These are phyloP conservation scores for Alethe castanea DNA, from an alignment of 2,113 vertebrate species.

Conservation along the genomic window DNA sequence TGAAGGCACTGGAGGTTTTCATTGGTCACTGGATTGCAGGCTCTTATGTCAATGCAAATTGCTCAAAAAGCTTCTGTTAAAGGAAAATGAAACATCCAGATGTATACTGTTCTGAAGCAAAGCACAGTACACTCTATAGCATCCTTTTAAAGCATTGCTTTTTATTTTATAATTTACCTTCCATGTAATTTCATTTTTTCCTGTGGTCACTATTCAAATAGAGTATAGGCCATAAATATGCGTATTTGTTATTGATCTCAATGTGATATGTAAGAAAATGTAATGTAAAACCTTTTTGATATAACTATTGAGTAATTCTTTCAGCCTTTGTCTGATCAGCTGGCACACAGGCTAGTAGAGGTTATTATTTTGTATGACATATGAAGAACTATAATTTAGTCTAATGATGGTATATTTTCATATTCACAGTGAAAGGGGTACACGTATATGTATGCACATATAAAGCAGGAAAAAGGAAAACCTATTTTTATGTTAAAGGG, in stretches of 20 bases:
- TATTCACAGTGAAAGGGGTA: not conserved
- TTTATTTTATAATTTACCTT: not conserved
- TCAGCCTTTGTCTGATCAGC: constrained; percentile 26
- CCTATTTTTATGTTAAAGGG: not conserved
- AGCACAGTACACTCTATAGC: not conserved
- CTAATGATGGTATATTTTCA: constrained; percentile 38
- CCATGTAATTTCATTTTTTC: not conserved
- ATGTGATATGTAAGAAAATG: not conserved
- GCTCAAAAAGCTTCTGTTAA: not conserved
- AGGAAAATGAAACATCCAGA: not conserved
- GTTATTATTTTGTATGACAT: constrained; percentile 29
- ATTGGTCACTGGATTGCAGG: not conserved
- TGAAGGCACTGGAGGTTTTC: not conserved
- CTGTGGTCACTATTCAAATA: not conserved
- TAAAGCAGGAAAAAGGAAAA: not conserved
- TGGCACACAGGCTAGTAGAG: not conserved
- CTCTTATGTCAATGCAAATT: not conserved
- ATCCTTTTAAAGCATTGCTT: not conserved
- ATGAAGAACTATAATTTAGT: constrained; percentile 30
- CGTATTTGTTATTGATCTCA: not conserved
- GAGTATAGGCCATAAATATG: not conserved
- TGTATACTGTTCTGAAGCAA: not conserved
- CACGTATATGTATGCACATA: not conserved
- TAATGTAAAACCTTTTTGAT: not conserved
- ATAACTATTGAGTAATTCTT: not conserved